phyloP scores from a whole-genome alignment of 2,113 vertebrate species.

The Anoura caudifer region DNA sequence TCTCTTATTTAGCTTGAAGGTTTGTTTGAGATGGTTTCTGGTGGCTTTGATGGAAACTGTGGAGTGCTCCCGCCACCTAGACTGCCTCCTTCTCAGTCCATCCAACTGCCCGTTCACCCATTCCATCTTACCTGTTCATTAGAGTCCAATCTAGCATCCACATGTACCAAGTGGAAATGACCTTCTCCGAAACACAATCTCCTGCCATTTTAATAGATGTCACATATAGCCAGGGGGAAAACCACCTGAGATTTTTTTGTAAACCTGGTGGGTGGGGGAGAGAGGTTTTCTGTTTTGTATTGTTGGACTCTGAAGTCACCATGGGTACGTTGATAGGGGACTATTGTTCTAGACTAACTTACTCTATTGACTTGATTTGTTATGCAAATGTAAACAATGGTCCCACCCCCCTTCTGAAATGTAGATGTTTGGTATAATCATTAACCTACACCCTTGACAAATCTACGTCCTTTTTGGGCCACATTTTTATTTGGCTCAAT shows the following conservation, averaged over 20 bases:
- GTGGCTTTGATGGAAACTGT: not conserved
- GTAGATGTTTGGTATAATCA: not conserved
- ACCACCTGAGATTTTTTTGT: not conserved
- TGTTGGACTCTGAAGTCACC: not conserved
- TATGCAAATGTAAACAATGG: slow-evolving; percentile 28
- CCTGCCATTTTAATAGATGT: not conserved
- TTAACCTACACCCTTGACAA: not conserved
- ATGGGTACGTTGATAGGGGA: not conserved
- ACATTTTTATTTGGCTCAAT: not conserved
- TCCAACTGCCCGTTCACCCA: not conserved
- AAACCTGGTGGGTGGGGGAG: slow-evolving; percentile 22
- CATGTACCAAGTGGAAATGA: fast-evolving
- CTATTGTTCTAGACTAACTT: not conserved
- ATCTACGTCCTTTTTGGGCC: not conserved
- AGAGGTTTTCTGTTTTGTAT: slow-evolving; percentile 5
- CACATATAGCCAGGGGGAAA: slow-evolving; percentile 18
- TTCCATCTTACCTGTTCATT: slow-evolving; percentile 6
- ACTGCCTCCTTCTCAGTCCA: not conserved
- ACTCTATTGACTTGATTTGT: slow-evolving; percentile 5
- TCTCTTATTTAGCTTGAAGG: not conserved
- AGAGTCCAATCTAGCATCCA: not conserved
- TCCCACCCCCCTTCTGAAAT: slow-evolving; percentile 17
- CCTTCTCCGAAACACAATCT: not conserved
- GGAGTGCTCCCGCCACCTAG: not conserved
- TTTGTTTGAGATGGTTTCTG: not conserved